phyloP scores from a whole-genome alignment of 2,113 vertebrate genomes.

The Ochotona princeps region DNA sequence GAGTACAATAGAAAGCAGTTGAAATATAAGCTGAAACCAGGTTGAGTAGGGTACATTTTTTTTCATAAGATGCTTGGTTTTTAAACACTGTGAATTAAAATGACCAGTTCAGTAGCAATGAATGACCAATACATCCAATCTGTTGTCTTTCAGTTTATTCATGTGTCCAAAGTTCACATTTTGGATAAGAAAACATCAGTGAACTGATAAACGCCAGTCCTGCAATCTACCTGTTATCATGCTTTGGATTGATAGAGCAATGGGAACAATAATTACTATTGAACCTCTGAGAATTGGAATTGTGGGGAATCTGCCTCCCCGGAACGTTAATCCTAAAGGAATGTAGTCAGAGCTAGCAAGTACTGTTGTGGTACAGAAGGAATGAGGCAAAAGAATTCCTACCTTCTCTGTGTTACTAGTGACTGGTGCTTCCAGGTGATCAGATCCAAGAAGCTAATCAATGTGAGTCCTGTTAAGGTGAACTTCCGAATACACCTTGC shows the following conservation, averaged over 20 bases:
- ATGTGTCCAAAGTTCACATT: not conserved
- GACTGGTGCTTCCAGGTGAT: not conserved
- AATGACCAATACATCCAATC: not conserved
- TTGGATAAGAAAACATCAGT: not conserved
- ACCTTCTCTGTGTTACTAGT: not conserved
- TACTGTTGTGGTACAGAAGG: not conserved
- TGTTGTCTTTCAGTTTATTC: not conserved
- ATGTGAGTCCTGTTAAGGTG: not conserved
- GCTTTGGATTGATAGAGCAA: not conserved
- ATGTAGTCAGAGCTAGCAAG: not conserved
- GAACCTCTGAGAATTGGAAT: not conserved
- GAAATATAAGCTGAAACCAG: not conserved
- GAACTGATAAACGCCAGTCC: not conserved
- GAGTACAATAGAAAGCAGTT: not conserved
- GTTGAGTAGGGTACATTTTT: not conserved
- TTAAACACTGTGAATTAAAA: not conserved
- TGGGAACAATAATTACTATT: not conserved
- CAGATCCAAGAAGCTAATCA: not conserved
- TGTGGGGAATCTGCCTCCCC: not conserved
- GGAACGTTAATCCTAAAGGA: not conserved
- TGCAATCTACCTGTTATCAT: not conserved
- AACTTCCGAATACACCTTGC: not conserved
- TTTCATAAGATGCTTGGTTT: not conserved
- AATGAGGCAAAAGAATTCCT: not conserved
- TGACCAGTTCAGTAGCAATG: too few species aligned